Evolutionary conservation across 2,113 vertebrate species (phyloP), one percentile per base, ranked within the genome.

Genomic region (Tenrec ecaudatus): DNA sequence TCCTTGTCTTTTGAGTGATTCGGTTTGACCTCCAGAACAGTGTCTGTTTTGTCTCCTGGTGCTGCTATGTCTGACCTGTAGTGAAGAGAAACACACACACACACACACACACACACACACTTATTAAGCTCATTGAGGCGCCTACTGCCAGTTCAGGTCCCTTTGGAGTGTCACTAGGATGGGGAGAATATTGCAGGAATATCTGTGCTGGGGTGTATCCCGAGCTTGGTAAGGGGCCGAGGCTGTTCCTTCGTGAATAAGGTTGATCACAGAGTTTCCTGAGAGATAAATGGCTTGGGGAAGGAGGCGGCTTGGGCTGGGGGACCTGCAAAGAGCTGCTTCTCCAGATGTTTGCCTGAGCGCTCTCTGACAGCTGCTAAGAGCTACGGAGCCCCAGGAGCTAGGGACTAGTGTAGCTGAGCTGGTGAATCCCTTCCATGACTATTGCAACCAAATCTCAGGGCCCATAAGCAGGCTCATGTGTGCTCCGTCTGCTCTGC

Each of bases 31-130:
- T 85, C 29, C 64, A n/a, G 75, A 73, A 73, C n/a, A 33, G 40
- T 82, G 8, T 80, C 76, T 83, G 79, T 85, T 82, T 95, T 90
- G 86, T 94, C 69, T 95, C 88, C 88, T 90, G 84, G 69, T 92
- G 76, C 85, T 86, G 76, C 86, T 91, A 0, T 89, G 86, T 93
- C 87, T 95, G 92, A 94, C 93, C 75, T 93, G 40, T 83, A 84
- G 77, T 87, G 29, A 57, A 16, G n/a, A 85, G 78, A 25, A 29
- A 29, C 23, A 6, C 22, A 29, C 4, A 66, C 20, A 66, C 9
- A 53, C 38, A 60, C 53, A 47, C 47, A 53, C 47, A 53, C 47
- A 53, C 47, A 53, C 47, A 73, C 29, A 86, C 27, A 29, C 20
- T 77, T 86, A 76, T 90, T 71, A 88, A 92, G 53, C 83, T 87